These are phyloP conservation scores for Yponomeuta evonymella DNA, from an alignment of 2,888 invertebrate genomes.

Conservation along the genomic window DNA sequence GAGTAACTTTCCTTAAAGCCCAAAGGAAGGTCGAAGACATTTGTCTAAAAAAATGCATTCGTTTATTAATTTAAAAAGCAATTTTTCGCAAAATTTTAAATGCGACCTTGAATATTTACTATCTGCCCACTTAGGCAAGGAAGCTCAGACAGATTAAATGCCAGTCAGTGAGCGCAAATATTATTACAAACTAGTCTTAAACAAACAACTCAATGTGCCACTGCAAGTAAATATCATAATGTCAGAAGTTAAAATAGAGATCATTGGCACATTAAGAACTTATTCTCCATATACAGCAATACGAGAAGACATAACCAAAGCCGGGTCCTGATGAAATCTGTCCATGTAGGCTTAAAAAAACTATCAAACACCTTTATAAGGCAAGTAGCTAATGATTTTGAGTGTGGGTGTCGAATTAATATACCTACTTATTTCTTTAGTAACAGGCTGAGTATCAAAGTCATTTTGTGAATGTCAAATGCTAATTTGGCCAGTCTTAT, in stretches of 20 bases:
- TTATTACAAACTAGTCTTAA: no score
- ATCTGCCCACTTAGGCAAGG: no score
- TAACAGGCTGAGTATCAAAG: slow-evolving; percentile 24
- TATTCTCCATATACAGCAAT: background rate
- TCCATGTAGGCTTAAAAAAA: slow-evolving; percentile 33
- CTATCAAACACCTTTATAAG: slow-evolving; percentile 38
- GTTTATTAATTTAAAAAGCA: no score
- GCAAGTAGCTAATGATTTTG: slow-evolving; percentile 27
- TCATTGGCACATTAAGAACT: background rate
- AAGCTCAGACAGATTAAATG: no score
- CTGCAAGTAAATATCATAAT: background rate
- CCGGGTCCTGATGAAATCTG: slow-evolving; percentile 26
- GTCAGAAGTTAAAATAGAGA: background rate
- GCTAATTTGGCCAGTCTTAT: slow-evolving; percentile 3
- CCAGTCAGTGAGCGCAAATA: no score
- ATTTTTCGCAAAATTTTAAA: no score
- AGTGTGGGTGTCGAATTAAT: slow-evolving; percentile 34
- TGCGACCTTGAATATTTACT: no score
- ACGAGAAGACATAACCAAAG: background rate
- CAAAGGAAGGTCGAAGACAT: no score
- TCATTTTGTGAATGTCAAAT: slow-evolving; percentile 32
- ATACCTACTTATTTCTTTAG: slow-evolving; percentile 30
- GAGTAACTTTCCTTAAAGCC: no score
- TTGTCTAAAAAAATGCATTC: no score
- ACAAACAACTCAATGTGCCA: background rate